Base-by-base conservation (phyloP, 2,113 vertebrate species). In the Nothobranchius kuhntae region DNA sequence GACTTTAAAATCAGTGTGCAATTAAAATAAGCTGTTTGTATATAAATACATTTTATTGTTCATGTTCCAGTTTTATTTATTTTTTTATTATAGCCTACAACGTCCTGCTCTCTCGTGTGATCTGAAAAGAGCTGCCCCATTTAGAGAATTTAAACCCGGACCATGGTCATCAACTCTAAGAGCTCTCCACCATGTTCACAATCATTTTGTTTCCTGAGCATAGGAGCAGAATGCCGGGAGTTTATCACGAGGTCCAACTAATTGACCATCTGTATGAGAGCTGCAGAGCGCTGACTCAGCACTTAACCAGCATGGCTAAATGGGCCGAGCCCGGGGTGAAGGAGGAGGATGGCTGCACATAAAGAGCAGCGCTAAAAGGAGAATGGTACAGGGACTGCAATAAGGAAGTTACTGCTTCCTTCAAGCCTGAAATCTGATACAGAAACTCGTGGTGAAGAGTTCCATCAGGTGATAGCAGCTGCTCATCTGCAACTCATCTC, bases 271-370 rank as follows among this genome's bases (percentile, higher is more conserved):
- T 53, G 71, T 42, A 68, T 46, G 12, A 38, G 53, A 53, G 44
- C 17, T 71, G 62, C 17, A 30, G 54, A 61, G 53, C 6, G 57
- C 83, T 79, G 85, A 90, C 58, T 86, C 84, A 89, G 90, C 84
- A 83, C 74, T 88, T 84, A 73, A 75, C 64, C 55, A 64, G 35
- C 56, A 42, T 38, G 59, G 61, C 58, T 81, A 77, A 84, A 78
- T 63, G 77, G 82, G 53, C 56, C 12, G 46, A 59, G 60, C 60
- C 13, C 3, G 65, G 61, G 60, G n/a, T 51, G 53, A 56, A 73
- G n/a, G 4, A 42, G 55, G 15, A 51, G n/a, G 65, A 71, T 52
- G 53, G 59, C 75, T 57, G 36, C 50, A 65, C 57, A 68, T 61
- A 55, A 75, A 40, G 45, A 67, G 38, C 26, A 7, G 58, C 54